Conservation (phyloP, 2,888 invertebrate species). For the Cerceris rybyensis region DNA sequence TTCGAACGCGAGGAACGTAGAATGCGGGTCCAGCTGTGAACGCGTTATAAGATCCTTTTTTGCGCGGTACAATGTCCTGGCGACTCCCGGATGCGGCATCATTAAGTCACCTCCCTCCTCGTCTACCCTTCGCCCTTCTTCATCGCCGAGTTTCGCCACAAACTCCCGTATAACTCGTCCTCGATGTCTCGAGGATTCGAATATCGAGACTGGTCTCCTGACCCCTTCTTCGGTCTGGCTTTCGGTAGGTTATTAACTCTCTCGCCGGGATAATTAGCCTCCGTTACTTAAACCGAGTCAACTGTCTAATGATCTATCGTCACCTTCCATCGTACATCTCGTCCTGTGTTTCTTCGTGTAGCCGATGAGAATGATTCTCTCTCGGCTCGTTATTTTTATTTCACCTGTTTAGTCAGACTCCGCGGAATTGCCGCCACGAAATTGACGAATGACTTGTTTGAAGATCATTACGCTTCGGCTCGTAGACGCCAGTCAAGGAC, state of each 20-base stretch:
- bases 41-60: slow-evolving; percentile 73
- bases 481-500: slow-evolving; percentile 2
- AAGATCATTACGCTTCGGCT: slow-evolving; percentile 60
- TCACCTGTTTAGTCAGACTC: slow-evolving; percentile 45
- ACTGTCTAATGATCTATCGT: slow-evolving; percentile 74
- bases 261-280: slow-evolving; percentile 69
- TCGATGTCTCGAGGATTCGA: slow-evolving; percentile 36
- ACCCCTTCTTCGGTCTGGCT: slow-evolving; percentile 37
- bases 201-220: slow-evolving; percentile 48
- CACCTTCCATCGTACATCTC: slow-evolving; percentile 59
- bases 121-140: slow-evolving; percentile 21
- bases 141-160: slow-evolving; percentile 17
- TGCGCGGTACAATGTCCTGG: slow-evolving; percentile 73
- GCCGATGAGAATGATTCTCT: background rate
- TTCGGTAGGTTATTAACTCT: slow-evolving; percentile 71
- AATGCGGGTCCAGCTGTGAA: slow-evolving; percentile 77
- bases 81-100: slow-evolving; percentile 77
- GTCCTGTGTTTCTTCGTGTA: background rate
- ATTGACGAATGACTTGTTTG: slow-evolving; percentile 64
- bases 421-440: slow-evolving; percentile 28
- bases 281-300: slow-evolving; percentile 68
- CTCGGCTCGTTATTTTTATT: slow-evolving; percentile 30
- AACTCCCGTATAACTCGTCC: slow-evolving; percentile 33
- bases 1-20: slow-evolving; percentile 65
- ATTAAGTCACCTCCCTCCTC: slow-evolving; percentile 69